phyloP scores from a whole-genome alignment of 2,113 vertebrate species.

The Pterocles orientalis region DNA sequence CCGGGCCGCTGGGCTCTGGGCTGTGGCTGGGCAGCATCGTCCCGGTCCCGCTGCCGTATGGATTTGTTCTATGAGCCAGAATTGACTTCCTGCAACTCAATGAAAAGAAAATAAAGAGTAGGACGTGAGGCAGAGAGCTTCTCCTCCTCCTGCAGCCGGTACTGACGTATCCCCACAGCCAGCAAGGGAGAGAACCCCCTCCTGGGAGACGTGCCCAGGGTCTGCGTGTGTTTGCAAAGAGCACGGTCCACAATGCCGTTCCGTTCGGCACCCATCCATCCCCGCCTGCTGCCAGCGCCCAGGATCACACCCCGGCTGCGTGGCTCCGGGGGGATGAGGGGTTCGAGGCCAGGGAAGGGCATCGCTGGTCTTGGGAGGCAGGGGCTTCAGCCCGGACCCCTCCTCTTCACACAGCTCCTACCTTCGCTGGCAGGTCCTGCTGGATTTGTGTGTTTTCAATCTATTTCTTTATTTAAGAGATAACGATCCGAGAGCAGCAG shows the following conservation, averaged over 20 bases:
- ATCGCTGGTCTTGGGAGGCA: background rate
- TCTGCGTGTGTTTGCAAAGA: background rate
- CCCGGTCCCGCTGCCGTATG: rapidly evolving
- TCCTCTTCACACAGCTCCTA: background rate
- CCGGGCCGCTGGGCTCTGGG: background rate
- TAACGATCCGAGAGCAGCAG: too few species aligned
- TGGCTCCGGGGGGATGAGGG: background rate
- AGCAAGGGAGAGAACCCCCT: background rate
- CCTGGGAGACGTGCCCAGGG: rapidly evolving
- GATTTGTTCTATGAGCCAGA: background rate
- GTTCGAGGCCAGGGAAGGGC: background rate
- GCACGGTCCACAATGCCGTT: rapidly evolving
- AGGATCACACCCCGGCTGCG: rapidly evolving
- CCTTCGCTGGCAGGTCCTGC: background rate
- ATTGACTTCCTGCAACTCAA: background rate
- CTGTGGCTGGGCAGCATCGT: rapidly evolving
- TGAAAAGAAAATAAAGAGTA: background rate
- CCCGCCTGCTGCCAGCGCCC: rapidly evolving
- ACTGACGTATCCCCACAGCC: background rate
- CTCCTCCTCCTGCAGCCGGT: background rate
- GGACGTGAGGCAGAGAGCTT: background rate
- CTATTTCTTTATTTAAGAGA: background rate
- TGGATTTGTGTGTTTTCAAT: background rate
- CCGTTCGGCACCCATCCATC: rapidly evolving
- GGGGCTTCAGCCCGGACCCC: background rate